A percentile compares a stretch with the other conserved stretches of the same genome.
Evolutionary conservation across 2,113 vertebrate species (phyloP).

Genomic region (Cottus gobio): DNA sequence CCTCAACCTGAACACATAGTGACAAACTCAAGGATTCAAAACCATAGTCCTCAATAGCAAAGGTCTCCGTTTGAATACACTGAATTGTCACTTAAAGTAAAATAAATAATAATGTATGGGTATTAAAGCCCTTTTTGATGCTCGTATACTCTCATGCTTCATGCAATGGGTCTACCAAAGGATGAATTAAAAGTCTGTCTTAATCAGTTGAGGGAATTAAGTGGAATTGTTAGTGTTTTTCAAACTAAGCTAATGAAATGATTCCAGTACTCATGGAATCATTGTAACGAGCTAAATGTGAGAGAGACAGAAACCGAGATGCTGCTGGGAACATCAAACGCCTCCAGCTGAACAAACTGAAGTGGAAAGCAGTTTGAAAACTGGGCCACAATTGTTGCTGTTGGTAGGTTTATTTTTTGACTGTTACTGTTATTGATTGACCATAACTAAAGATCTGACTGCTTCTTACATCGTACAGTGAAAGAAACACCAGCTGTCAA

Average conservation of each 20-base stretch:
- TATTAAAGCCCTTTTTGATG: constrained; percentile 18
- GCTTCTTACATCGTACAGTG: not conserved
- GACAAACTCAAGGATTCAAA: not conserved
- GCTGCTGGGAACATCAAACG: constrained; percentile 7
- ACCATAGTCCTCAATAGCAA: not conserved
- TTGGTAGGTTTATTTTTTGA: not conserved
- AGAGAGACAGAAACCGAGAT: not conserved
- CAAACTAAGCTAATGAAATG: constrained; percentile 14
- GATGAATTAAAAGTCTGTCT: constrained; percentile 20
- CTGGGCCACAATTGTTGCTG: not conserved
- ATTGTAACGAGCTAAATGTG: constrained; percentile 13
- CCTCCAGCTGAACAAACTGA: constrained; percentile 39
- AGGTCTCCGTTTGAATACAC: not conserved
- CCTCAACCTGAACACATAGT: not conserved
- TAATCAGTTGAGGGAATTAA: constrained; percentile 21
- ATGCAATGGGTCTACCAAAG: constrained; percentile 10
- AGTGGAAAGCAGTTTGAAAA: not conserved
- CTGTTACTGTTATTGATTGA: not conserved
- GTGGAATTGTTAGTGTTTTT: constrained; percentile 8
- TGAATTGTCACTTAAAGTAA: not conserved
- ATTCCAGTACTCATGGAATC: not conserved
- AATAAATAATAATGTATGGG: constrained; percentile 6
- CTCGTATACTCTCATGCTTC: not conserved
- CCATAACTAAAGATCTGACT: not conserved
- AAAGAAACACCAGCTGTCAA: not conserved